phyloP scores from a whole-genome alignment of 2,888 invertebrate species.

The Drosophila tripunctata region DNA sequence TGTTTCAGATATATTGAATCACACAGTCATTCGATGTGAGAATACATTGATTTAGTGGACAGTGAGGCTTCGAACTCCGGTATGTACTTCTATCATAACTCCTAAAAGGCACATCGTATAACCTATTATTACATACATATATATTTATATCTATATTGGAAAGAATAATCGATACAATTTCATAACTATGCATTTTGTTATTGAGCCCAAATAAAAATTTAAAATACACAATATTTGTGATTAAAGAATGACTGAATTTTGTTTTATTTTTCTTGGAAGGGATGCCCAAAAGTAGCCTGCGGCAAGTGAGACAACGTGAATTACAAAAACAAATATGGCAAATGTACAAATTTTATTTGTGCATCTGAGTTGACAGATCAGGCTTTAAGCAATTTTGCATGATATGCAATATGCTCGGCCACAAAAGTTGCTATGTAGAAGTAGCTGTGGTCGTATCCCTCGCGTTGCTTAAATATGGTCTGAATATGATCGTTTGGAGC shows the following conservation, averaged over 20 bases:
- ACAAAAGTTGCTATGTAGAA: conserved; percentile 96
- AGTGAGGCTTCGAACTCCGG: conserved; percentile 44
- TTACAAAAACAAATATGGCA: not conserved
- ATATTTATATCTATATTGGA: conserved; percentile 39
- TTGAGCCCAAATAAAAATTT: conserved; percentile 36
- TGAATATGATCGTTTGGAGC: conserved; percentile 87
- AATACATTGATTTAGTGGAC: conserved; percentile 46
- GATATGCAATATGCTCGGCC: conserved; percentile 95
- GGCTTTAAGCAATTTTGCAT: conserved; percentile 89
- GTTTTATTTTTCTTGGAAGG: conserved; percentile 3
- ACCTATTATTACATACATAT: conserved; percentile 8
- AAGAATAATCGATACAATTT: conserved; percentile 62
- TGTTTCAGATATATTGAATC: conserved; percentile 54
- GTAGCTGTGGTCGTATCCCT: conserved; percentile 98
- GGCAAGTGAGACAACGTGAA: too few species aligned
- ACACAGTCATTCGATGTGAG: conserved; percentile 37
- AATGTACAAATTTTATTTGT: conserved; percentile 37
- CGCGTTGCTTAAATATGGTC: conserved; percentile 89
- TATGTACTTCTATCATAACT: conserved; percentile 69
- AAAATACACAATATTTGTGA: conserved; percentile 55
- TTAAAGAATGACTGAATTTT: not conserved
- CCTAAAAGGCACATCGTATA: conserved; percentile 29
- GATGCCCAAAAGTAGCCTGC: too few species aligned
- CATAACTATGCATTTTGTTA: conserved; percentile 52
- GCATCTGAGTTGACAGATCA: conserved; percentile 26